phyloP scores from a whole-genome alignment of 2,113 vertebrate species.

The Halichoeres trimaculatus region DNA sequence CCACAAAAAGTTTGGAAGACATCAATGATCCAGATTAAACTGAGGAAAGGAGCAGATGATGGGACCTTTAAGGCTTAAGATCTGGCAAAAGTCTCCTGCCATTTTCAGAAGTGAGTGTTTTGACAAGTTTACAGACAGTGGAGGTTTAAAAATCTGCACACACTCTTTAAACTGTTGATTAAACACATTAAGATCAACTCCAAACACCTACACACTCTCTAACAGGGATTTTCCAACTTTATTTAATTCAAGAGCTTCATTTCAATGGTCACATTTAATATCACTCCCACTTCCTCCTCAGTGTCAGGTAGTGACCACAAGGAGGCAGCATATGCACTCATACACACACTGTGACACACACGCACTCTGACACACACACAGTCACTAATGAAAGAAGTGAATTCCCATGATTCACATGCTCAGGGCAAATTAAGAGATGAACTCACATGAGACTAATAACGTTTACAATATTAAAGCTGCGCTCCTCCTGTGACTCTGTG shows the following conservation, averaged over 20 bases:
- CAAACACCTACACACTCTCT: neutral
- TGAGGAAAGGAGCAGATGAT: no score
- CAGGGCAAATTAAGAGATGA: constrained; percentile 48
- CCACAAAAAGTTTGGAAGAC: no score
- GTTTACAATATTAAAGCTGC: constrained; percentile 21
- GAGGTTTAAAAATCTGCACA: no score
- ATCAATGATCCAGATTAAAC: no score
- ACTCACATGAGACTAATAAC: constrained; percentile 63
- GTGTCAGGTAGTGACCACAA: constrained; percentile 38
- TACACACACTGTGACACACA: constrained; percentile 2
- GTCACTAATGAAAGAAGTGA: constrained; percentile 53
- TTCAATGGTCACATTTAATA: neutral
- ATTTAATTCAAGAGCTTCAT: neutral
- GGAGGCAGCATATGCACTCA: constrained; percentile 38
- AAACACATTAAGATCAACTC: neutral
- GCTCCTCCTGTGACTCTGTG: neutral
- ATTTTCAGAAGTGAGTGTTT: no score
- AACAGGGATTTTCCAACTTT: no score
- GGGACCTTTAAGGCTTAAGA: no score
- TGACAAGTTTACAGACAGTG: neutral
- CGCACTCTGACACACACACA: constrained; percentile 4
- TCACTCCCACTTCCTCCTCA: neutral
- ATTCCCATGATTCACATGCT: constrained; percentile 60
- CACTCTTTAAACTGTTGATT: neutral
- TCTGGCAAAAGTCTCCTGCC: no score